Conservation (phyloP, 2,888 invertebrate genomes). For the Steinernema scapterisci region DNA sequence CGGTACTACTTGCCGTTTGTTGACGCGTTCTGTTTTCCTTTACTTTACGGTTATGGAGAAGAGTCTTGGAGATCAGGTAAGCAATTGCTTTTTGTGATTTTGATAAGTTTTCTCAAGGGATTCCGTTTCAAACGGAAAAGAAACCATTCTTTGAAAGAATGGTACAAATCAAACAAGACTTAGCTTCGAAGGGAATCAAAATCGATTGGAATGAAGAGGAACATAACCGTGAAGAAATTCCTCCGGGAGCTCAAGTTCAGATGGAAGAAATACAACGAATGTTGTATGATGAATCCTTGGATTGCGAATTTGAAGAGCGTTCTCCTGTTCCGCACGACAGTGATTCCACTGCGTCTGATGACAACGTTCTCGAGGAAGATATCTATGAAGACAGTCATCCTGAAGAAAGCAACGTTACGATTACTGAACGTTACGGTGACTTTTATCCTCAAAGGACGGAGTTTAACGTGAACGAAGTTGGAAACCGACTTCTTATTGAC, state of each 20-base stretch:
- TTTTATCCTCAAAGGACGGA: no score
- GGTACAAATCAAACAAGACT: not conserved
- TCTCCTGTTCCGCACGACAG: no score
- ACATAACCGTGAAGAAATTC: not conserved
- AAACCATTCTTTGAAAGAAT: not conserved
- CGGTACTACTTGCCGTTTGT: not conserved
- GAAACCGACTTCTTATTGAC: no score
- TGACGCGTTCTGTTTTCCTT: not conserved
- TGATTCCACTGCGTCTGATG: no score
- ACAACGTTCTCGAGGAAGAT: no score
- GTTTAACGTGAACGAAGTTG: no score
- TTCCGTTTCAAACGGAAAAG: not conserved
- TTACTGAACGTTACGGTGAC: no score
- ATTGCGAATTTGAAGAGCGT: no score
- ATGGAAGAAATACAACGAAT: not conserved
- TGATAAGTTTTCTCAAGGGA: not conserved
- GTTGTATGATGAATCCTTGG: no score
- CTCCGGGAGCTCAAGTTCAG: not conserved
- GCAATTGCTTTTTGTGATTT: not conserved
- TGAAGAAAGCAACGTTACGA: no score
- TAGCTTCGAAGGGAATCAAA: not conserved
- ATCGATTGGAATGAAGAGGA: not conserved
- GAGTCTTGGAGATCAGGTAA: not conserved
- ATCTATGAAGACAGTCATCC: no score
- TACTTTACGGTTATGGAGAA: not conserved